phyloP scores from a whole-genome alignment of 2,797 vertebrate species.

The Lepilemur ruficaudatus region DNA sequence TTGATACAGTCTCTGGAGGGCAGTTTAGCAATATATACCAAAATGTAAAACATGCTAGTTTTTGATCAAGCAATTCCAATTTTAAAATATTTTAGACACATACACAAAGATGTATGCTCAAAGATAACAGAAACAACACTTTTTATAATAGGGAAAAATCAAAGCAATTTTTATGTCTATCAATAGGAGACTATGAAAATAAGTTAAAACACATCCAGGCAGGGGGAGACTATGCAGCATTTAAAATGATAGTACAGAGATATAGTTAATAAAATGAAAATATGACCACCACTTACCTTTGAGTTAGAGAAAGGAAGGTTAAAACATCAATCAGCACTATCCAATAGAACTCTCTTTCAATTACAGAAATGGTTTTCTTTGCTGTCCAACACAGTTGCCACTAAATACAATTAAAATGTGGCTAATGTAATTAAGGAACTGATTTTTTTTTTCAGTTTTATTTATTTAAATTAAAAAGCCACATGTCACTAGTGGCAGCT shows the following conservation, averaged over 20 bases:
- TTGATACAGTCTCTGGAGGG: background rate
- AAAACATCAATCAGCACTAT: background rate
- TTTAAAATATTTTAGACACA: constrained; percentile 27
- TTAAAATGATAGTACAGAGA: background rate
- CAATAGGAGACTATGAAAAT: background rate
- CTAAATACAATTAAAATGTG: background rate
- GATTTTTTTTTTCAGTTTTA: background rate
- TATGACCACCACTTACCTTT: background rate
- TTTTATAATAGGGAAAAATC: constrained; percentile 3
- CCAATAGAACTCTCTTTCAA: background rate
- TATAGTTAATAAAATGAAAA: background rate
- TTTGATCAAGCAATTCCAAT: background rate
- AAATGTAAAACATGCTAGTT: background rate
- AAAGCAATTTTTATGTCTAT: background rate
- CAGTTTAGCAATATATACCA: background rate
- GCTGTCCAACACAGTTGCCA: background rate
- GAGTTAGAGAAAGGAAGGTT: background rate
- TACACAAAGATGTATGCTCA: background rate
- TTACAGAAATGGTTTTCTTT: background rate
- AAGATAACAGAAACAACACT: background rate
- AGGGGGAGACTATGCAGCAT: background rate
- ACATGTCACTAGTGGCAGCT: background rate
- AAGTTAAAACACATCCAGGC: background rate
- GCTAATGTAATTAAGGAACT: background rate
- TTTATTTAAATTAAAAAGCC: constrained; percentile 13